Percentiles rank a stretch among this genome's conserved stretches.
Conservation (phyloP, 2,797 vertebrate genomes). For the Apogon talboti region DNA sequence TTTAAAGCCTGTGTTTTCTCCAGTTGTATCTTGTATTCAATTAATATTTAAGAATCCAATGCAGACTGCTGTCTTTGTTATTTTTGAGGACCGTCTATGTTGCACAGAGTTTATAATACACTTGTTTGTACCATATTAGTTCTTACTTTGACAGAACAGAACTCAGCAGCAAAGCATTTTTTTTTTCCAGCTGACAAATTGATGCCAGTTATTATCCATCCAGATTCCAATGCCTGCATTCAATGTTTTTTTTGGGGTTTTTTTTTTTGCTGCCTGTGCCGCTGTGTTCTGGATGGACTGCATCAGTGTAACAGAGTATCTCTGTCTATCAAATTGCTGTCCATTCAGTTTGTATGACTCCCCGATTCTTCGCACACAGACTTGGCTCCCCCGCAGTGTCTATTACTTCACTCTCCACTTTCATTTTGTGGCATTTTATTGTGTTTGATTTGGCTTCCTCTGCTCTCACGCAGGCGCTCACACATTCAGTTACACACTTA, state of each 20-base stretch:
- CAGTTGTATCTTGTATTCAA: too few species aligned
- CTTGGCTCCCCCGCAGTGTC: neutral
- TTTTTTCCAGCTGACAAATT: constrained; percentile 3
- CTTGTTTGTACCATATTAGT: neutral
- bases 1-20: too few species aligned
- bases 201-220: constrained; percentile 22
- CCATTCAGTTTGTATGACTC: constrained; percentile 18
- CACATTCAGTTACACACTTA: neutral
- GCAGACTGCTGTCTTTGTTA: too few species aligned
- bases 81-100: neutral
- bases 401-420: neutral
- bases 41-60: too few species aligned
- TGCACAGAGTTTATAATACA: neutral
- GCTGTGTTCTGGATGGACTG: constrained; percentile 12
- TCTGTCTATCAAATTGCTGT: constrained; percentile 14
- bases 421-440: neutral
- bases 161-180: neutral
- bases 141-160: constrained; percentile 1
- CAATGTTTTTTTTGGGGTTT: neutral
- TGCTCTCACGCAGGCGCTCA: neutral
- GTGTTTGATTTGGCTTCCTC: constrained; percentile 7
- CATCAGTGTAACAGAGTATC: neutral
- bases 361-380: neutral
- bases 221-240: neutral
- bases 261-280: neutral